Evolutionary conservation across 2,888 invertebrate genomes (phyloP), one percentile per base, ranked within the genome.

Genomic region (Alloplasta piceator): DNA sequence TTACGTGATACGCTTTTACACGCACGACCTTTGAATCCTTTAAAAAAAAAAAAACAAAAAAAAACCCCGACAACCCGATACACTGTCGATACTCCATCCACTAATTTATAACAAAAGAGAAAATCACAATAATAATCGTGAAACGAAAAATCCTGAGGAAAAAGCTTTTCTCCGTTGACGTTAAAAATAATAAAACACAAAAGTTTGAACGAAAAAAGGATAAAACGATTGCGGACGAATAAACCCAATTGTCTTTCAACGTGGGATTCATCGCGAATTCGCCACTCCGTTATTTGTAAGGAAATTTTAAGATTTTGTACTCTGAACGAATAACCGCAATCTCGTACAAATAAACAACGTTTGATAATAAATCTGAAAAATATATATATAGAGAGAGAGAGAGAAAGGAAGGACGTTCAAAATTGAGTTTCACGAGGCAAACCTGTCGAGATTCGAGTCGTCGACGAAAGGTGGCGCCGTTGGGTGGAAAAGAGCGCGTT

Each of bases 81-180:
- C 78, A 86, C 88, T 87, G 89, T 87, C 85, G 86, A 83, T 85
- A 82, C 88, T 90, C 90, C 90, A 90, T 90, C 90, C 90, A 90
- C 86, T 87, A 88, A 83, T 84, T 84, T 85, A 75, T 80, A 80
- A 52, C 68, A 14, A 41, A 58, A 46, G 38, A 38, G 4, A 41
- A 75, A 67, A 38, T 60, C 36, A 48, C 41, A 50, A 46, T 38
- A 58, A 60, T 56, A 12, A 50, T 39, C 52, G 48, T 39, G n/a
- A 66, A 71, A 43, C 60, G 38, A 63, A 58, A 38, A 81, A 46
- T 58, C 52, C 52, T 6, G 48, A 70, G 58, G 55, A 43, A 52
- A 72, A 71, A 4, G 12, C n/a, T n/a, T n/a, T n/a, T n/a, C 64
- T 61, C 26, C 43, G 43, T 73, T 48, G 67, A 46, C 26, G 48